Evolutionary conservation across 2,797 vertebrate genomes (phyloP).

Genomic region (Danio tinwini): DNA sequence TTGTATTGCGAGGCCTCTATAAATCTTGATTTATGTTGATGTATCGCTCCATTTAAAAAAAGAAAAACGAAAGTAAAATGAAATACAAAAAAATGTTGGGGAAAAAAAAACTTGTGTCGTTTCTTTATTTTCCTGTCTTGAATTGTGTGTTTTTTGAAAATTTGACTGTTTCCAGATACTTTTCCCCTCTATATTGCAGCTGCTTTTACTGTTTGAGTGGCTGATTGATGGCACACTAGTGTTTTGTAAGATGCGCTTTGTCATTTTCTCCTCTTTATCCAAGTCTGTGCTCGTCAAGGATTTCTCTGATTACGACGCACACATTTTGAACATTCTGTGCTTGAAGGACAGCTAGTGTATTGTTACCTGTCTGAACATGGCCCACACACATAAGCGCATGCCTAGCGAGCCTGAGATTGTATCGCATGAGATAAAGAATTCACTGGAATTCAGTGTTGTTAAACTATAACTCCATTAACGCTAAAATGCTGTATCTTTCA

Average conservation of each 20-base stretch:
- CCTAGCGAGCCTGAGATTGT: neutral
- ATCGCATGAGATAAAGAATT: neutral
- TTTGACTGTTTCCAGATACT: neutral
- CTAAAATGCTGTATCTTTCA: too few relatives aligned
- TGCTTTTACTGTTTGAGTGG: neutral
- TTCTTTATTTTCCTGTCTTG: constrained; percentile 61
- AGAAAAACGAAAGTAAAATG: constrained; percentile 57
- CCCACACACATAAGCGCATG: neutral
- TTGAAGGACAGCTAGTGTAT: constrained; percentile 21
- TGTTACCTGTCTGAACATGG: constrained; percentile 42
- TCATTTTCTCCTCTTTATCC: constrained; percentile 8
- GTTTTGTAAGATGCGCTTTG: constrained; percentile 9
- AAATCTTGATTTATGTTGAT: constrained; percentile 73
- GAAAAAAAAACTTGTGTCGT: constrained; percentile 37
- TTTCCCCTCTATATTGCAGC: neutral
- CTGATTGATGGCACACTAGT: neutral
- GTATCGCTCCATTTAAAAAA: constrained; percentile 79
- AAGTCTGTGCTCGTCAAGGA: constrained; percentile 9
- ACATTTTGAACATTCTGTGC: constrained; percentile 28
- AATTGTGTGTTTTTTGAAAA: neutral
- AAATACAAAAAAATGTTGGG: constrained; percentile 61
- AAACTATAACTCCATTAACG: neutral
- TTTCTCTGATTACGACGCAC: neutral
- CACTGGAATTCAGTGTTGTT: neutral
- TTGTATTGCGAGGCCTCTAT: constrained; percentile 80